Conservation (phyloP, 1,140 invertebrate genomes). For the Papilio machaon region DNA sequence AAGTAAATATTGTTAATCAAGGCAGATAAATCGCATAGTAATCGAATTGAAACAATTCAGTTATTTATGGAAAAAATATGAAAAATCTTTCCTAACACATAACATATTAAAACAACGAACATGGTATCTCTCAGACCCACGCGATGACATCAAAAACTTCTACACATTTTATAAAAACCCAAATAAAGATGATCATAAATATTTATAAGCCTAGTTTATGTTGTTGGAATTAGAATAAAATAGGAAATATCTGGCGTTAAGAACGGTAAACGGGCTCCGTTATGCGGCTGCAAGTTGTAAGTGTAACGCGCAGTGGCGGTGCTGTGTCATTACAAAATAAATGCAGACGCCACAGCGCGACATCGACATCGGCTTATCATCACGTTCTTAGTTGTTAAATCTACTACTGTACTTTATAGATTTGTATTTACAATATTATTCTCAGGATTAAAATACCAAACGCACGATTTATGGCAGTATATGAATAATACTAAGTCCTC, state of each 20-base stretch:
- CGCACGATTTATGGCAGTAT: too few relatives aligned
- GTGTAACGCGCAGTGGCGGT: conserved; percentile 58
- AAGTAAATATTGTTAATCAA: too few relatives aligned
- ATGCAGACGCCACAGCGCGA: conserved; percentile 43
- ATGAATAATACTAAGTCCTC: too few relatives aligned
- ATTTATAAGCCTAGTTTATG: conserved; percentile 33
- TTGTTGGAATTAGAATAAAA: conserved; percentile 53
- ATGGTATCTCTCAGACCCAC: neutral
- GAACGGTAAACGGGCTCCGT: conserved; percentile 68
- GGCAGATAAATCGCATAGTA: too few relatives aligned
- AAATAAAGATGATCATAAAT: conserved; percentile 27
- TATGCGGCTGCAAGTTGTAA: conserved; percentile 55
- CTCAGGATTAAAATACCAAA: neutral
- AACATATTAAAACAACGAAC: neutral
- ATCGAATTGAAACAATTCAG: too few relatives aligned
- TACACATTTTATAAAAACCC: neutral
- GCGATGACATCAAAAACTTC: neutral
- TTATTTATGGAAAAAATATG: too few relatives aligned
- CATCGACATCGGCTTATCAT: conserved; percentile 9
- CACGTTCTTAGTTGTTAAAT: neutral
- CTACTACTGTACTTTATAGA: neutral
- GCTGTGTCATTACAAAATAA: conserved; percentile 60
- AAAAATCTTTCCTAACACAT: neutral
- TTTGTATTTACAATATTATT: conserved; percentile 9
- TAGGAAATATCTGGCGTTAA: conserved; percentile 60